Percentiles rank a stretch among this genome's conserved stretches.
phyloP scores from a whole-genome alignment of 2,113 vertebrate genomes.

The Plotosus lineatus region DNA sequence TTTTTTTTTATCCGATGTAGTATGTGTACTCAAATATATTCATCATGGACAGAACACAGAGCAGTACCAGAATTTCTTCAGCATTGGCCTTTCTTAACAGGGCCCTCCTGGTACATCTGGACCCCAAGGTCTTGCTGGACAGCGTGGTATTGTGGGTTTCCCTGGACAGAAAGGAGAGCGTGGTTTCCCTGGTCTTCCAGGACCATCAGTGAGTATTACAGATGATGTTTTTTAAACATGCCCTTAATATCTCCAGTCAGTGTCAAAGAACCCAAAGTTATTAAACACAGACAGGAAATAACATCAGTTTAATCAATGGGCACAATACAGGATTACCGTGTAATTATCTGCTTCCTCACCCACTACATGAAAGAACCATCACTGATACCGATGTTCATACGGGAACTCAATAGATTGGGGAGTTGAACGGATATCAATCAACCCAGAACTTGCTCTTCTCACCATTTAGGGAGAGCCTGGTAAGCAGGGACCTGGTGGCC shows the following conservation, averaged over 20 bases:
- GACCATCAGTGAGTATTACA: conserved; percentile 80
- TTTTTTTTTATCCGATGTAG: background rate
- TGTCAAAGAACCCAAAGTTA: background rate
- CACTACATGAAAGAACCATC: background rate
- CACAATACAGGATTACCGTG: background rate
- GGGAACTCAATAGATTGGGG: background rate
- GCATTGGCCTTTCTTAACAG: conserved; percentile 64
- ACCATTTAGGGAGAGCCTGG: conserved; percentile 84
- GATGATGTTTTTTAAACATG: background rate
- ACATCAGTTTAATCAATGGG: background rate
- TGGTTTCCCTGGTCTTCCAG: conserved; percentile 88
- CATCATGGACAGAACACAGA: background rate
- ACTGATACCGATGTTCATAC: background rate
- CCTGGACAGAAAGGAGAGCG: conserved; percentile 92
- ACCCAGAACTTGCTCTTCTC: background rate
- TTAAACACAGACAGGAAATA: background rate
- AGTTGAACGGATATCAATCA: conserved; percentile 24
- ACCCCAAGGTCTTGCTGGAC: conserved; percentile 87
- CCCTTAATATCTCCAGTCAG: background rate
- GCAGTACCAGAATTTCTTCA: background rate
- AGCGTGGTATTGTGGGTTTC: conserved; percentile 91
- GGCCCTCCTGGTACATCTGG: conserved; percentile 84
- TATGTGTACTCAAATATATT: background rate
- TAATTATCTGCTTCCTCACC: background rate
- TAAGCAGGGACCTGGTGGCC: conserved; percentile 85